Percentiles rank a stretch among this genome's conserved stretches.
Conservation (phyloP, 2,113 vertebrate genomes). For the Chaetops frenatus region DNA sequence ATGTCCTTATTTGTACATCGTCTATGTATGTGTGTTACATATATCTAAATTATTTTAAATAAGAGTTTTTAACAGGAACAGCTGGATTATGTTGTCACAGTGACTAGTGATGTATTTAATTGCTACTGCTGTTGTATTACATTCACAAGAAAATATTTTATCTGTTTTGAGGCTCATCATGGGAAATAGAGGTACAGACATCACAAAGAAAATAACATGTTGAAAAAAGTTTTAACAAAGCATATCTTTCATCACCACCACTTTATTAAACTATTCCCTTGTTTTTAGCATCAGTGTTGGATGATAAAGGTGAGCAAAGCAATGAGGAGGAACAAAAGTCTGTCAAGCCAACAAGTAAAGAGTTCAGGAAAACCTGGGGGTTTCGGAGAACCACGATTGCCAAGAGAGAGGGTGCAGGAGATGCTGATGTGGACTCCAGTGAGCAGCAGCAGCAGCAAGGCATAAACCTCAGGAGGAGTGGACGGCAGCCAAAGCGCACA, state of each 20-base stretch:
- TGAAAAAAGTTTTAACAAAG: neutral
- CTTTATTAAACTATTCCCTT: neutral
- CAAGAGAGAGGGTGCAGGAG: constrained; percentile 80
- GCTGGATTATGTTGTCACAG: neutral
- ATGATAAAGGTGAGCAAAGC: constrained; percentile 71
- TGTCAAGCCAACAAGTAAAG: constrained; percentile 78
- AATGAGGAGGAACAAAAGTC: constrained; percentile 68
- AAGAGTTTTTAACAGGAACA: neutral
- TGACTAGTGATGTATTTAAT: neutral
- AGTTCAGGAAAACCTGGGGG: constrained; percentile 90
- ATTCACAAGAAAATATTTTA: neutral
- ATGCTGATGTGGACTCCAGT: constrained; percentile 64
- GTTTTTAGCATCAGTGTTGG: constrained; percentile 56
- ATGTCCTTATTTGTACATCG: neutral
- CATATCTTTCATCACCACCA: neutral
- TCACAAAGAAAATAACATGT: neutral
- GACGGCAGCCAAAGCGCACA: constrained; percentile 72
- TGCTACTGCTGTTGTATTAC: neutral
- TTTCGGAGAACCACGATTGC: constrained; percentile 92
- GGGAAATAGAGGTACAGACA: neutral
- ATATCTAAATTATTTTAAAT: neutral
- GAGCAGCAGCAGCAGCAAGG: constrained; percentile 64
- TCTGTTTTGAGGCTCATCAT: neutral
- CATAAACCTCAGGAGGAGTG: constrained; percentile 74
- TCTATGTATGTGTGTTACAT: neutral